A percentile compares a stretch with the other conserved stretches of the same genome.
These are phyloP conservation scores for Triops longicaudatus DNA, from an alignment of 1,140 invertebrate species.

Conservation along the genomic window DNA sequence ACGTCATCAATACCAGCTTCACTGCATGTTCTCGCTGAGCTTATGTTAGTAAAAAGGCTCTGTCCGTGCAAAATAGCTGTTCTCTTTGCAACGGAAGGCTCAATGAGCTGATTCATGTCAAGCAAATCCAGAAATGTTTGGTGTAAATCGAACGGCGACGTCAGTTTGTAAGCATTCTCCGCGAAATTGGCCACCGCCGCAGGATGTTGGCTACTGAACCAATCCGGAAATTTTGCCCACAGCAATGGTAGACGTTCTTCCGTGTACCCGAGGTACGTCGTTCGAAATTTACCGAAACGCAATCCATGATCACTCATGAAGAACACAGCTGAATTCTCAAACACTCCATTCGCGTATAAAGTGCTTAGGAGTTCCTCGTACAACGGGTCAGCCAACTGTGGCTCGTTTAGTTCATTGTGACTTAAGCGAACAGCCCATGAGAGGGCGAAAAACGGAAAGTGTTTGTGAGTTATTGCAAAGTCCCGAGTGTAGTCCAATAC, in stretches of 20 bases:
- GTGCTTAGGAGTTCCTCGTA: not conserved
- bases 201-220: not conserved
- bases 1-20: not conserved
- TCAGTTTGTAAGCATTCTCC: not conserved
- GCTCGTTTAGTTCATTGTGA: not conserved
- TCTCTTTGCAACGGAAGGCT: not conserved
- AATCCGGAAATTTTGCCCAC: not conserved
- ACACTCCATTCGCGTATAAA: not conserved
- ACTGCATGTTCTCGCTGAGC: not conserved
- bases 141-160: constrained; percentile 16
- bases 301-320: constrained; percentile 19
- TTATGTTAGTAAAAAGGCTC: not conserved
- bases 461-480: not conserved
- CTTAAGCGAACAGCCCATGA: not conserved
- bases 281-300: not conserved
- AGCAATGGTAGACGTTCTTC: constrained; percentile 9
- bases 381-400: not conserved
- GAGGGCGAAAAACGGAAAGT: not conserved
- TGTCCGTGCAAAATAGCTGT: not conserved
- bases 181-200: not conserved
- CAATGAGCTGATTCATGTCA: not conserved
- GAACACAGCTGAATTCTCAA: not conserved
- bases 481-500: not conserved
- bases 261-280: constrained; percentile 2
- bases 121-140: not conserved